A percentile compares a stretch with the other conserved stretches of the same genome.
Conservation (phyloP, 2,888 invertebrate species). For the Cotesia congregata region DNA sequence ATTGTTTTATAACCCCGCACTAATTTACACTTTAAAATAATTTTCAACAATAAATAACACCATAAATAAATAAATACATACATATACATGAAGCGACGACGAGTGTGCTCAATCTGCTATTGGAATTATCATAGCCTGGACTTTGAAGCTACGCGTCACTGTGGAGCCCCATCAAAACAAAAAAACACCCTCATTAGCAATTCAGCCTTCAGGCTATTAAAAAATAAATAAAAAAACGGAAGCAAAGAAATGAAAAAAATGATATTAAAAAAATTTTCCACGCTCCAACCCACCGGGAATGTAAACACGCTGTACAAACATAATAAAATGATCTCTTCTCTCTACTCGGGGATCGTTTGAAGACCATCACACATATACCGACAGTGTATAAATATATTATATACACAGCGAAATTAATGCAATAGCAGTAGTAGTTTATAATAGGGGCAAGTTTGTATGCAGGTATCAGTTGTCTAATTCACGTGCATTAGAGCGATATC, state of each 20-base stretch:
- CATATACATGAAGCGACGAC: conserved; percentile 70
- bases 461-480: conserved; percentile 12
- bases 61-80: conserved; percentile 54
- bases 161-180: conserved; percentile 55
- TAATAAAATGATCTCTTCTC: conserved; percentile 5
- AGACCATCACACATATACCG: neutral
- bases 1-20: no score
- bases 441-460: neutral
- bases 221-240: neutral
- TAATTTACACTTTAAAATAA: neutral
- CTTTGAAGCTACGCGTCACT: conserved; percentile 55
- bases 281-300: neutral
- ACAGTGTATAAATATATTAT: neutral
- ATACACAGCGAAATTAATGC: neutral
- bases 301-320: neutral
- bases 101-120: conserved; percentile 68
- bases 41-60: neutral
- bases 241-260: neutral
- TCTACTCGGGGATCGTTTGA: neutral
- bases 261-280: neutral
- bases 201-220: neutral
- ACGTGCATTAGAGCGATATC: conserved; percentile 29
- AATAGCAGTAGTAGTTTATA: neutral
- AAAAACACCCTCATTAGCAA: neutral
- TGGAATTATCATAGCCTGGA: conserved; percentile 67